Evolutionary conservation across 2,113 vertebrate genomes (phyloP).

Genomic region (Nettapus auritus): DNA sequence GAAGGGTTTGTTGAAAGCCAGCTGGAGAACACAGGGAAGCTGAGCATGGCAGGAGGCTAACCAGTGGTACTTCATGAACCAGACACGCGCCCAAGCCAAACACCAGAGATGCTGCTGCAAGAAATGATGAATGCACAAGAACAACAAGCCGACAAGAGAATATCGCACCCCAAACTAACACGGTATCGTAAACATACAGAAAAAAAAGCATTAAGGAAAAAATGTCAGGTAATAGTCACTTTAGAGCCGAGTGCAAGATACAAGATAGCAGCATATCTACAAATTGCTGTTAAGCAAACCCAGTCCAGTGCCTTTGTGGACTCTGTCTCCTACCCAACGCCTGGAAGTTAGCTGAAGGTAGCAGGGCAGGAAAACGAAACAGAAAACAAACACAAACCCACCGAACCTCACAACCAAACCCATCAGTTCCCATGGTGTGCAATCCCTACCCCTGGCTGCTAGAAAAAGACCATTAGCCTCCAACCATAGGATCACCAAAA

Average conservation of each 20-base stretch:
- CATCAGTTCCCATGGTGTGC: neutral
- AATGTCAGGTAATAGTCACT: neutral
- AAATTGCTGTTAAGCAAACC: neutral
- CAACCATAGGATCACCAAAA: neutral
- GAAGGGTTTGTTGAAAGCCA: neutral
- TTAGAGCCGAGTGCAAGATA: neutral
- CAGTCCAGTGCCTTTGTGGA: neutral
- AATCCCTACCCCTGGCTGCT: fast-evolving
- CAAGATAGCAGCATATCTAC: fast-evolving
- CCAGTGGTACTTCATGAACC: neutral
- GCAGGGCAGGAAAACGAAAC: fast-evolving
- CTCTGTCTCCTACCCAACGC: neutral
- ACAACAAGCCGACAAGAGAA: neutral
- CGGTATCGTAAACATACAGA: neutral
- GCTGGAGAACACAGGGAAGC: fast-evolving
- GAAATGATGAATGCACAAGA: neutral
- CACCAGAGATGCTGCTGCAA: neutral
- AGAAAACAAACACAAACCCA: neutral
- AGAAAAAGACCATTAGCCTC: neutral
- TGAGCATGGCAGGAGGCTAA: too few relatives aligned
- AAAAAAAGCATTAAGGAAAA: neutral
- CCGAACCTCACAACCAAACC: neutral
- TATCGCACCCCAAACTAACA: too few relatives aligned
- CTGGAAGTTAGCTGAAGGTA: neutral
- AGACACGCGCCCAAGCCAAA: neutral